Evolutionary conservation across 2,797 vertebrate genomes (phyloP).

Genomic region (Xyrichtys novacula): DNA sequence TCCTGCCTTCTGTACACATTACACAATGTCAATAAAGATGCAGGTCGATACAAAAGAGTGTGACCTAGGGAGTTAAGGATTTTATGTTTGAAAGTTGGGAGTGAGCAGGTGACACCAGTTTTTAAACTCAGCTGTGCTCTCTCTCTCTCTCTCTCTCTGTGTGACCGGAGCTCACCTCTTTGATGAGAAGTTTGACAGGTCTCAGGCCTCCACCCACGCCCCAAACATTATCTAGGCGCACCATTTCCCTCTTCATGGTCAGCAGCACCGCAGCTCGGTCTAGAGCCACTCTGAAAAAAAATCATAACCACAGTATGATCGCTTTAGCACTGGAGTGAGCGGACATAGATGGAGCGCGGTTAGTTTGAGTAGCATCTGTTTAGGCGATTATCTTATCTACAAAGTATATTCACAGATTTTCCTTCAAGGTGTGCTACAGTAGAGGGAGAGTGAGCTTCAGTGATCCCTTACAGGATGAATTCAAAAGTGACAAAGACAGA

Average conservation of each 20-base stretch:
- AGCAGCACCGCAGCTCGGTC: conserved; percentile 89
- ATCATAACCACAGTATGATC: neutral
- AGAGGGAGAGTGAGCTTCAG: too few species aligned
- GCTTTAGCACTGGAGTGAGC: neutral
- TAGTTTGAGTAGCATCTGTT: neutral
- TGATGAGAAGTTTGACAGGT: conserved; percentile 91
- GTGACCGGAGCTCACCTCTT: conserved; percentile 82
- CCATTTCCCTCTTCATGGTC: conserved; percentile 88
- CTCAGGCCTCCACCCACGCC: conserved; percentile 91
- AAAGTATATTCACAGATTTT: too few species aligned
- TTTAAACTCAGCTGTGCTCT: neutral
- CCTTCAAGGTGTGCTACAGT: too few species aligned
- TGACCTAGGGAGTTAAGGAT: neutral
- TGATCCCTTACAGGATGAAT: too few species aligned
- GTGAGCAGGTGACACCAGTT: neutral
- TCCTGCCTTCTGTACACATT: conserved; percentile 60
- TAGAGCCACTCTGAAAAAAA: conserved; percentile 84
- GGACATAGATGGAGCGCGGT: neutral
- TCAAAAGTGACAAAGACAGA: too few species aligned
- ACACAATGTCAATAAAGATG: conserved; percentile 44
- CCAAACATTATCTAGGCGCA: conserved; percentile 91
- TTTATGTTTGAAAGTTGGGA: neutral
- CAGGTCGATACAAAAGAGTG: conserved; percentile 4
- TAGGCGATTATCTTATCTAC: too few species aligned
- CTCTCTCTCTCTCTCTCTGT: too few species aligned